phyloP scores from a whole-genome alignment of 2,888 invertebrate genomes.

The Catocala fraxini region DNA sequence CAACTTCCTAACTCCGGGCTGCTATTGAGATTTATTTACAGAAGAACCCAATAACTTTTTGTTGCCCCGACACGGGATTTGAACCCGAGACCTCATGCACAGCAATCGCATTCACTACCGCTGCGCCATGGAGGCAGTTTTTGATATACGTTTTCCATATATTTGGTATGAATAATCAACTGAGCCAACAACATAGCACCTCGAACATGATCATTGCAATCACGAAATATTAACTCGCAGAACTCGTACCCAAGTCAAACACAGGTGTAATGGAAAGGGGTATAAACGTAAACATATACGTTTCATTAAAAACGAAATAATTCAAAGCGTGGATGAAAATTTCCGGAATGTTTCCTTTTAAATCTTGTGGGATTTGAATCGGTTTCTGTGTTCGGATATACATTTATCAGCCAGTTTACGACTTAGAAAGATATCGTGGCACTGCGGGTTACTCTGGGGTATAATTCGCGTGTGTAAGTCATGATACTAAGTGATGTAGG shows the following conservation, averaged over 20 bases:
- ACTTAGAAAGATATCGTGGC: constrained; percentile 48
- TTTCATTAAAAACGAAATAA: constrained; percentile 44
- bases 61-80: too few species aligned
- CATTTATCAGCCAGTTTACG: constrained; percentile 51
- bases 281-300: constrained; percentile 24
- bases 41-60: too few species aligned
- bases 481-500: constrained; percentile 51
- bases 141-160: too few species aligned
- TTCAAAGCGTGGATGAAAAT: constrained; percentile 30
- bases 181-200: neutral
- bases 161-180: too few species aligned
- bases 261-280: constrained; percentile 39
- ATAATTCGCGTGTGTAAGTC: constrained; percentile 49
- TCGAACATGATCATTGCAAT: constrained; percentile 28
- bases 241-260: constrained; percentile 31
- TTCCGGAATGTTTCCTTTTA: constrained; percentile 30
- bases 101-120: too few species aligned
- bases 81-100: too few species aligned
- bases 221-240: constrained; percentile 33
- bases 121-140: too few species aligned
- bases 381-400: constrained; percentile 45
- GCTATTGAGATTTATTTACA: too few species aligned
- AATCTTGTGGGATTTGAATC: constrained; percentile 40
- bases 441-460: constrained; percentile 41
- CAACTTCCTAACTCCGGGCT: too few species aligned